Evolutionary conservation across 2,797 vertebrate genomes (phyloP).

Genomic region (Gadopsis bispinosus): DNA sequence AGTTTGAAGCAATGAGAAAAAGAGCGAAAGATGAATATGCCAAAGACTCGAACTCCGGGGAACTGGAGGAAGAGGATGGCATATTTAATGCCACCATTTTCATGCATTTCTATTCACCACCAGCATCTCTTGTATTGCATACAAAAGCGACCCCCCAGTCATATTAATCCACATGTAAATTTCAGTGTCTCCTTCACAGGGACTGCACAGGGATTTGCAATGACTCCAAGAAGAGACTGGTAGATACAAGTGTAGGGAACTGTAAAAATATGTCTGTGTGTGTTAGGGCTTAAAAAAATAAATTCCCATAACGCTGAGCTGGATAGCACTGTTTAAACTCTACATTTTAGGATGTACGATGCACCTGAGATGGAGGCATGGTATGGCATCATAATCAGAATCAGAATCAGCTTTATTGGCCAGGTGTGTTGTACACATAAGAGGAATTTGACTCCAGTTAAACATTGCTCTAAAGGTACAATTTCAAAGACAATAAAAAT

Average conservation of each 20-base stretch:
- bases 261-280: conserved; percentile 27
- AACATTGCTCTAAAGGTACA: too few relatives aligned
- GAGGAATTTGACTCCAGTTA: too few relatives aligned
- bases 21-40: conserved; percentile 50
- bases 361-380: conserved; percentile 17
- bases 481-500: too few relatives aligned
- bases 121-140: conserved; percentile 58
- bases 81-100: conserved; percentile 70
- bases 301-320: conserved; percentile 19
- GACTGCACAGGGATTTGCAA: conserved; percentile 62
- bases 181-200: conserved; percentile 65
- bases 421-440: too few relatives aligned
- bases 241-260: conserved; percentile 29
- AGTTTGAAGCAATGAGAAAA: conserved; percentile 27
- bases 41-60: conserved; percentile 42
- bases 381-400: background rate
- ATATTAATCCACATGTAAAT: conserved; percentile 79
- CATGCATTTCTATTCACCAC: conserved; percentile 72
- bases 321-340: conserved; percentile 24
- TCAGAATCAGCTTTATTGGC: too few relatives aligned
- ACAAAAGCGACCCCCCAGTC: conserved; percentile 61
- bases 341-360: conserved; percentile 20
- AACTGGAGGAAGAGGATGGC: conserved; percentile 39
- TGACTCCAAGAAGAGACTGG: conserved; percentile 46
- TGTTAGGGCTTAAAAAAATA: conserved; percentile 14